These are phyloP conservation scores for Gymnorhina tibicen DNA, from an alignment of 2,113 vertebrate genomes.

Conservation along the genomic window DNA sequence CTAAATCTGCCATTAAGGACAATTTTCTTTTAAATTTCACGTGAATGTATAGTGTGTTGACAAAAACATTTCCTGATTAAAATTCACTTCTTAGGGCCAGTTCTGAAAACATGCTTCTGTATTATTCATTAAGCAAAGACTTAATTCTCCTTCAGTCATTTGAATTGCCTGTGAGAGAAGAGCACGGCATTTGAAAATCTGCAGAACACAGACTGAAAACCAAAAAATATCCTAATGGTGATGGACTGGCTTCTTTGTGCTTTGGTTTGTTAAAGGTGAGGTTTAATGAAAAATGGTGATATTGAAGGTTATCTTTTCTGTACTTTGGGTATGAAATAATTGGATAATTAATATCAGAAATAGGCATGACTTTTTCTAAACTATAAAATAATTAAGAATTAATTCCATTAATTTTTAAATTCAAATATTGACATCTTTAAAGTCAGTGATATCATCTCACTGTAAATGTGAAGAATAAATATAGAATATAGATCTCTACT, in stretches of 20 bases:
- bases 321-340: background rate
- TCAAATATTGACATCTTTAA: background rate
- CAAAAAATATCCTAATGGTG: background rate
- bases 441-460: background rate
- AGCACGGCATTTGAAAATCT: background rate
- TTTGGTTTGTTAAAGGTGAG: background rate
- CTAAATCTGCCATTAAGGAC: background rate
- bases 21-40: background rate
- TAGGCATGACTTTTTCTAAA: background rate
- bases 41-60: background rate
- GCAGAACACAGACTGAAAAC: background rate
- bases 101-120: background rate
- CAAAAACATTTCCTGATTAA: background rate
- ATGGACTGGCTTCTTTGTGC: background rate
- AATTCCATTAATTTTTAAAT: background rate
- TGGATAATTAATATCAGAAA: background rate
- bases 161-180: background rate
- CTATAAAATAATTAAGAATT: background rate
- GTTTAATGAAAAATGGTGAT: background rate
- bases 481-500: background rate
- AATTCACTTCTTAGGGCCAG: background rate
- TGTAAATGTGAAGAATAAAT: background rate
- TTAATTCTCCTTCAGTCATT: background rate
- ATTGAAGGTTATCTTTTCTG: background rate
- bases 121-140: background rate